Conservation (phyloP, 2,113 vertebrate species). For the Misgurnus mizolepis region DNA sequence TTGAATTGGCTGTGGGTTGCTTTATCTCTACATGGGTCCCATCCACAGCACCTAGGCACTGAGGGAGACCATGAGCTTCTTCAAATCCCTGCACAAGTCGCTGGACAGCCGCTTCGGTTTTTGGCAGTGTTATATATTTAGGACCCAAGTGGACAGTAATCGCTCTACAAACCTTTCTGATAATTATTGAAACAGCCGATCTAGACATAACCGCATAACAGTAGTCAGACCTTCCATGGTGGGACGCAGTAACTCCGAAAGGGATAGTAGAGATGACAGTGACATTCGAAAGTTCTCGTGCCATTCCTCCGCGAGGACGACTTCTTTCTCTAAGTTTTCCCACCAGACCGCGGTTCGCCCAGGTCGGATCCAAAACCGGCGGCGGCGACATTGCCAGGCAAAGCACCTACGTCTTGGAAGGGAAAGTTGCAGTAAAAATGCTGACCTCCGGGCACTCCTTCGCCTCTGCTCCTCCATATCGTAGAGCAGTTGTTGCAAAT, state of each 20-base stretch:
- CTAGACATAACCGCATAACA: conserved; percentile 35
- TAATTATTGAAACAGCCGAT: conserved; percentile 38
- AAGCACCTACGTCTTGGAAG: too few relatives aligned
- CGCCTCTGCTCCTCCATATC: too few relatives aligned
- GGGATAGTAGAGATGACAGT: background rate
- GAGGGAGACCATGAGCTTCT: background rate
- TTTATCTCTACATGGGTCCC: too few relatives aligned
- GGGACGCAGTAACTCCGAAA: conserved; percentile 24
- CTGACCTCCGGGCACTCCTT: too few relatives aligned
- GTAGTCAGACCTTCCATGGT: conserved; percentile 41
- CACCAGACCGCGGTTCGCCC: conserved; percentile 39
- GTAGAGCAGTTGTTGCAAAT: too few relatives aligned
- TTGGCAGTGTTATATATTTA: conserved; percentile 16
- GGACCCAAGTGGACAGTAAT: conserved; percentile 45
- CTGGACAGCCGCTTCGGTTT: conserved; percentile 6
- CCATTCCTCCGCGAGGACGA: conserved; percentile 32
- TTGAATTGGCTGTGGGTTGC: background rate
- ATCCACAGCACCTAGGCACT: too few relatives aligned
- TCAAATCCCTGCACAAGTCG: conserved; percentile 21
- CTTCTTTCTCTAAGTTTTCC: conserved; percentile 38
- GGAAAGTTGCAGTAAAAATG: too few relatives aligned
- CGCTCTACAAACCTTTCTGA: conserved; percentile 39
- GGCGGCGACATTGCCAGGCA: too few relatives aligned
- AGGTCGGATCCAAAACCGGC: conserved; percentile 38
- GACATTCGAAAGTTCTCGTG: conserved; percentile 48